phyloP scores from a whole-genome alignment of 2,888 invertebrate species.

The Euplexia lucipara region DNA sequence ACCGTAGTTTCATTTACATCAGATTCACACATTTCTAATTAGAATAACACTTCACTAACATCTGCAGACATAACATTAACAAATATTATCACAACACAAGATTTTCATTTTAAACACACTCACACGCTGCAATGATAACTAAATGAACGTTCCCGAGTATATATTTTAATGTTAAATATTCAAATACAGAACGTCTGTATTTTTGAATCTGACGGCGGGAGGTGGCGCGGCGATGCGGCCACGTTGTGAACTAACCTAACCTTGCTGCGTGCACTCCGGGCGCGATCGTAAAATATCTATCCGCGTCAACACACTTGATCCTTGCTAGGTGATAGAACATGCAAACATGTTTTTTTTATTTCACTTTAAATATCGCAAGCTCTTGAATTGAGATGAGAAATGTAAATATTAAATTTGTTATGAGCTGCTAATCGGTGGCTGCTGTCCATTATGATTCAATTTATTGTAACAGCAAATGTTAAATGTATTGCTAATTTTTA shows the following conservation, averaged over 20 bases:
- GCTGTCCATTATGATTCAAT: constrained; percentile 13
- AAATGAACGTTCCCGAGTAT: constrained; percentile 2
- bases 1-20: background rate
- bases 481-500: constrained; percentile 19
- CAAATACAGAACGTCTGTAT: constrained; percentile 41
- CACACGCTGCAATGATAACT: constrained; percentile 44
- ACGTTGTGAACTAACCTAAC: constrained; percentile 90
- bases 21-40: constrained; percentile 5
- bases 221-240: constrained; percentile 86
- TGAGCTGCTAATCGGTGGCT: constrained; percentile 38
- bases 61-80: constrained; percentile 8
- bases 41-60: background rate
- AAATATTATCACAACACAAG: constrained; percentile 28
- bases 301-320: constrained; percentile 79
- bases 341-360: constrained; percentile 60
- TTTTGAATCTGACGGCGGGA: constrained; percentile 74
- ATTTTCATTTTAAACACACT: constrained; percentile 18
- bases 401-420: constrained; percentile 30
- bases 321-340: constrained; percentile 62
- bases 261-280: constrained; percentile 82
- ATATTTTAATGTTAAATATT: constrained; percentile 43
- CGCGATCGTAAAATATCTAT: constrained; percentile 76
- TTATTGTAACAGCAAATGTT: constrained; percentile 18
- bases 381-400: constrained; percentile 26
- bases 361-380: constrained; percentile 17